Evolutionary conservation across 2,797 vertebrate species (phyloP).

Genomic region (Falco naumanni): DNA sequence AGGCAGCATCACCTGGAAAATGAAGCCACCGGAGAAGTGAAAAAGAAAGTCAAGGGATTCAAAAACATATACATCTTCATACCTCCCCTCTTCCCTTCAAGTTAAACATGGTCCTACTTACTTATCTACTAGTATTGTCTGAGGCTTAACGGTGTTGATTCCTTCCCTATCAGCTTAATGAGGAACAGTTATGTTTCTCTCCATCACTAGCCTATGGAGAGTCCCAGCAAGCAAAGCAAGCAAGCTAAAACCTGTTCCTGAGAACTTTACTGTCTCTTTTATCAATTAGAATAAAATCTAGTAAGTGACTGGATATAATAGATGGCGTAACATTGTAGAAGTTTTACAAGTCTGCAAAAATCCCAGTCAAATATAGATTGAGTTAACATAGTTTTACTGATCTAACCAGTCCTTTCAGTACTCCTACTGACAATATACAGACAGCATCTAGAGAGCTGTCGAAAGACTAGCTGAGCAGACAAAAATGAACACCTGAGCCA

Average conservation of each 20-base stretch:
- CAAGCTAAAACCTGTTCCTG: neutral
- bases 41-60: neutral
- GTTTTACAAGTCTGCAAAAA: constrained; percentile 13
- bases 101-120: neutral
- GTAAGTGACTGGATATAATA: neutral
- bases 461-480: neutral
- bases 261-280: neutral
- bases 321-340: neutral
- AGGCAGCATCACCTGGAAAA: neutral
- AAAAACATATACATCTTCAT: neutral
- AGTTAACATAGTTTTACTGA: neutral
- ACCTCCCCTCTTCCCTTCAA: neutral
- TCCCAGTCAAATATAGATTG: neutral
- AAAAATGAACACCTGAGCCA: neutral
- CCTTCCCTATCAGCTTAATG: neutral
- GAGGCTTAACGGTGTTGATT: neutral
- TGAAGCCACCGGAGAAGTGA: neutral
- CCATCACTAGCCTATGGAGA: neutral
- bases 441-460: neutral
- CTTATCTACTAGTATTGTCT: neutral
- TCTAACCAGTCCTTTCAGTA: neutral
- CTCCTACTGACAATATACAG: neutral
- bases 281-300: constrained; percentile 29
- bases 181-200: neutral
- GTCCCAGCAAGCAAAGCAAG: neutral